Conservation (phyloP, 2,113 vertebrate species). For the Aphelocoma coerulescens region DNA sequence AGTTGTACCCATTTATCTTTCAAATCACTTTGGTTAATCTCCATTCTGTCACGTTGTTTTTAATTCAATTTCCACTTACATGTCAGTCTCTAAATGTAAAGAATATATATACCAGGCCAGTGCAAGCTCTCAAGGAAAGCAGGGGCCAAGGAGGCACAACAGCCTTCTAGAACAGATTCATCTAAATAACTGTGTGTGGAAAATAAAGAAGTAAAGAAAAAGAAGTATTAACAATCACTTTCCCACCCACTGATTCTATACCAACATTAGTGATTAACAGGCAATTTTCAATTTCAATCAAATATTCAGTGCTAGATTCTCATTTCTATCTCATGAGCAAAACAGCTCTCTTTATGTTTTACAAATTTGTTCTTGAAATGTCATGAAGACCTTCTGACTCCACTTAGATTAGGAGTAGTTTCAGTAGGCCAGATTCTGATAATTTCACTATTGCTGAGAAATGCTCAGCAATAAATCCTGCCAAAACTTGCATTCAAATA, state of each 20-base stretch:
- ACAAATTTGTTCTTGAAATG: background rate
- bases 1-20: background rate
- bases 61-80: background rate
- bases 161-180: background rate
- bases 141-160: background rate
- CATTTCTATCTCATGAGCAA: background rate
- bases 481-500: background rate
- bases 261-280: background rate
- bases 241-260: background rate
- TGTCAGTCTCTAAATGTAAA: background rate
- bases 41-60: background rate
- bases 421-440: background rate
- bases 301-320: background rate
- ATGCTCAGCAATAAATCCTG: background rate
- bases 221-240: background rate
- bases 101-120: background rate
- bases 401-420: background rate
- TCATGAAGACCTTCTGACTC: background rate
- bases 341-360: background rate
- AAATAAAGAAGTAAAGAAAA: background rate
- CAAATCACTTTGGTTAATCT: slow-evolving; percentile 14
- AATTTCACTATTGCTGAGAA: background rate
- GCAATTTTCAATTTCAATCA: background rate
- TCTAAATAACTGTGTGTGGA: background rate
- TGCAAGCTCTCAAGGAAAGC: background rate